Base-by-base conservation (phyloP, 2,113 vertebrate genomes). In the Leuciscus idus region DNA sequence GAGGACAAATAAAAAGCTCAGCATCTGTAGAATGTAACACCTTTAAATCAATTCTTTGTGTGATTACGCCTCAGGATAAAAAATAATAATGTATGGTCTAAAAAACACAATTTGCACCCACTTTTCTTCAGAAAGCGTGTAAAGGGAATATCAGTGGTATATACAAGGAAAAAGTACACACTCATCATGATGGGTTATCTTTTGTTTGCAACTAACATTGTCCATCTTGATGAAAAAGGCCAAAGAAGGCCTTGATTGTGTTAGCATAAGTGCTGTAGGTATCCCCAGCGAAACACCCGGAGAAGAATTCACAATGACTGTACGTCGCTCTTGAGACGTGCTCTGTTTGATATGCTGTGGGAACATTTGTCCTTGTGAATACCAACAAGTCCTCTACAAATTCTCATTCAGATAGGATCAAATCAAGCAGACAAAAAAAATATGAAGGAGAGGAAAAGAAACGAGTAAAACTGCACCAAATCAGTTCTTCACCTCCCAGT, bases 331-430 rank as follows among this genome's bases (percentile, higher is more conserved):
- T 86, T 62, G 52, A 88, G 85, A 90, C 28, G 23, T 75, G 21
- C 70, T 86, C 78, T 57, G 57, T 88, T 79, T 75, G 68, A 77
- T 64, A 57, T 73, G 80, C 85, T 30, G 15, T 74, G 80, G 83
- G 48, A 83, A 84, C 33, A 23, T 64, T 84, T 64, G 80, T 72
- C 46, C 36, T 81, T 87, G 68, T 68, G 85, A 85, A 90, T 85
- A 46, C 75, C 83, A 90, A 81, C 80, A 73, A 85, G 75, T 36
- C 72, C 87, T 79, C 81, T 33, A 80, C 81, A 88, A 87, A 87
- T 87, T 81, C 80, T 85, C 52, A 85, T 85, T 85, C 83, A 84
- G 59, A 87, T 68, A 59, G 78, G 85, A 88, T 88, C 84, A 87
- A 85, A 88, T 87, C 80, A 85, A 87, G 76, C 36, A 36, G 59